A percentile compares a stretch with the other conserved stretches of the same genome.
Evolutionary conservation across 2,888 invertebrate species (phyloP).

Genomic region (Chrysolina oricalcia): DNA sequence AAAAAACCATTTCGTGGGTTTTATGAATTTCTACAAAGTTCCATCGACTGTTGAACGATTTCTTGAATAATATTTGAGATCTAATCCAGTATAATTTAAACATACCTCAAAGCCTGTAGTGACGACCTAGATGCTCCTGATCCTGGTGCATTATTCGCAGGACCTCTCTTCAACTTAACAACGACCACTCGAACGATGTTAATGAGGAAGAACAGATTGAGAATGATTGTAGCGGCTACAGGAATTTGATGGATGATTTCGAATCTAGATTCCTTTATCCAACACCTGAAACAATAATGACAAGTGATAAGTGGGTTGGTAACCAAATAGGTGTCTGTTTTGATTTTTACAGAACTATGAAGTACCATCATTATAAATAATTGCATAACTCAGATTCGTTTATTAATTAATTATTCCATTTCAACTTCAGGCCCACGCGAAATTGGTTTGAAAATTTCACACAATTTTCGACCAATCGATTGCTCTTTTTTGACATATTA

Average conservation of each 20-base stretch:
- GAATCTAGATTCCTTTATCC: slow-evolving; percentile 78
- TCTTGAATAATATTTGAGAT: too few species aligned
- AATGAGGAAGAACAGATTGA: slow-evolving; percentile 89
- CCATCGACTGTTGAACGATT: too few species aligned
- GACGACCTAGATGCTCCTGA: slow-evolving; percentile 80
- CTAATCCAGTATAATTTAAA: slow-evolving; percentile 23
- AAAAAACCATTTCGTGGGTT: too few species aligned
- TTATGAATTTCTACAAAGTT: too few species aligned
- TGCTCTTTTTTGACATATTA: too few species aligned
- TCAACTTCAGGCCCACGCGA: too few species aligned
- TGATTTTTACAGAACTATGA: too few species aligned
- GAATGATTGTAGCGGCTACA: slow-evolving; percentile 85
- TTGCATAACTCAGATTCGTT: too few species aligned
- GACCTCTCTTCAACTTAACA: slow-evolving; percentile 85
- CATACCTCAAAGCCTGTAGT: slow-evolving; percentile 82
- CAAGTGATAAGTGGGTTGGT: background rate
- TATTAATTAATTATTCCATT: too few species aligned
- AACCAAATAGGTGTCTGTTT: background rate
- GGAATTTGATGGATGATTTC: slow-evolving; percentile 84
- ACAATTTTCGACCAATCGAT: too few species aligned
- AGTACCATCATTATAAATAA: too few species aligned
- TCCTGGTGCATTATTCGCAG: slow-evolving; percentile 74
- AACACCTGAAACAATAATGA: slow-evolving; percentile 65
- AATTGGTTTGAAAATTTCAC: too few species aligned
- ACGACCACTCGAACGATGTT: slow-evolving; percentile 92